Conservation (phyloP, 1,140 invertebrate species). For the Drosophila rufa region DNA sequence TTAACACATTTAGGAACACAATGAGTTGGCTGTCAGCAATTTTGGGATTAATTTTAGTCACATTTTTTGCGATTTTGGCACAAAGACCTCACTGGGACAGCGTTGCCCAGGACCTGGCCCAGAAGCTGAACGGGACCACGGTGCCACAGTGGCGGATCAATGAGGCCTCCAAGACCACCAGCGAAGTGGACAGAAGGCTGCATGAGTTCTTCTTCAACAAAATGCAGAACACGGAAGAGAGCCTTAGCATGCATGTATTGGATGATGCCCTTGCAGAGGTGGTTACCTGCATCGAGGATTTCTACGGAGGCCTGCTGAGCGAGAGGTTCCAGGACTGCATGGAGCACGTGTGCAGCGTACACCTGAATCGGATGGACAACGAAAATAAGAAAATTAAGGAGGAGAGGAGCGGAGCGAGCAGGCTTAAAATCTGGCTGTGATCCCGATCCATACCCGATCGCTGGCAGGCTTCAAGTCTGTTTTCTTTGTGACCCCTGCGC, state of each 20-base stretch:
- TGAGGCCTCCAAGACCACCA: neutral
- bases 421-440: conserved; percentile 14
- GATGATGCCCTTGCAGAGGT: neutral
- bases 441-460: neutral
- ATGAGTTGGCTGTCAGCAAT: conserved; percentile 15
- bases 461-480: conserved; percentile 14
- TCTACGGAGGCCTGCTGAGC: neutral
- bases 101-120: neutral
- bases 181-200: neutral
- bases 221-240: neutral
- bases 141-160: too few species aligned
- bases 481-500: conserved; percentile 5
- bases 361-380: neutral
- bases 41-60: neutral
- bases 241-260: neutral
- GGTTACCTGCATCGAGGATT: neutral
- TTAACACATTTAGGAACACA: neutral
- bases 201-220: neutral
- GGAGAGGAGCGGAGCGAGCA: conserved; percentile 4
- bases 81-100: neutral
- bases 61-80: neutral
- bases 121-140: neutral
- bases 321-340: conserved; percentile 8
- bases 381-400: neutral
- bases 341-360: neutral